Conservation (phyloP, 1,140 invertebrate species). For the Daktulosphaira vitifoliae region DNA sequence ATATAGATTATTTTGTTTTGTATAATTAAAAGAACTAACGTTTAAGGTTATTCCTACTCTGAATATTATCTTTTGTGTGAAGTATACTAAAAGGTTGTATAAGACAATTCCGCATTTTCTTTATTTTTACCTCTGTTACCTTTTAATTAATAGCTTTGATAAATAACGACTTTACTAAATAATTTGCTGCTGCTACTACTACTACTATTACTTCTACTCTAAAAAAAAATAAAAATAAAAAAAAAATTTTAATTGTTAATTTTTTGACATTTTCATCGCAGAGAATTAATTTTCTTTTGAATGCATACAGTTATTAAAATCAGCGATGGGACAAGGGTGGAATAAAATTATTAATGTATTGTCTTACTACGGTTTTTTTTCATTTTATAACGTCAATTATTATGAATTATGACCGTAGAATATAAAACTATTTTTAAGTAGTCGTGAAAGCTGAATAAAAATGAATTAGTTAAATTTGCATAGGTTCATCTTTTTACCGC, state of each 20-base stretch:
- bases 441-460: not conserved
- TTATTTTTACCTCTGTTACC: not conserved
- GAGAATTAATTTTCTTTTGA: slow-evolving; percentile 8
- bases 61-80: too few species aligned
- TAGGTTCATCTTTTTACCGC: too few species aligned
- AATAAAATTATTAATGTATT: slow-evolving; percentile 18
- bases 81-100: not conserved
- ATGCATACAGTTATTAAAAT: too few species aligned
- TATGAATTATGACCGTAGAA: not conserved
- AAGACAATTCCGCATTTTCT: not conserved
- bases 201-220: too few species aligned
- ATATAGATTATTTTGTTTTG: not conserved
- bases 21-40: too few species aligned
- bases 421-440: slow-evolving; percentile 6
- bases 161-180: slow-evolving; percentile 19
- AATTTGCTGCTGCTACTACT: too few species aligned
- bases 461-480: slow-evolving; percentile 6
- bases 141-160: slow-evolving; percentile 24
- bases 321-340: too few species aligned
- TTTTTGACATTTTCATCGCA: not conserved
- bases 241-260: slow-evolving; percentile 25
- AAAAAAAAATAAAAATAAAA: slow-evolving; percentile 13
- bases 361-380: not conserved
- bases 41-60: too few species aligned
- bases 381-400: too few species aligned